Conservation (phyloP, 2,113 vertebrate genomes). For the Mus spicilegus region DNA sequence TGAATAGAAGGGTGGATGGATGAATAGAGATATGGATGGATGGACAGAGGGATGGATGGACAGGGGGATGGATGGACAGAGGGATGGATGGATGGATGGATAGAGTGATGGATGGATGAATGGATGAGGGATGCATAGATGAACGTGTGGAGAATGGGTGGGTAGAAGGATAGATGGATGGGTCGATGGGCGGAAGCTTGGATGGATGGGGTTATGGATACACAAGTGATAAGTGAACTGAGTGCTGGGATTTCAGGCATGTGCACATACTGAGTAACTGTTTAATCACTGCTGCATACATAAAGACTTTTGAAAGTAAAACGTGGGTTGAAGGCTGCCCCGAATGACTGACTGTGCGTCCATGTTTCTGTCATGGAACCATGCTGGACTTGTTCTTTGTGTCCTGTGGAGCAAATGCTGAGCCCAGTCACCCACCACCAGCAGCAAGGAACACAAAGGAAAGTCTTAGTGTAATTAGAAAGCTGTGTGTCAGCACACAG, state of each 20-base stretch:
- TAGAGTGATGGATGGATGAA: not conserved
- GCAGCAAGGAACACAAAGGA: not conserved
- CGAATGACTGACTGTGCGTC: not conserved
- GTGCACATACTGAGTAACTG: rapidly evolving
- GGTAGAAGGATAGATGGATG: not conserved
- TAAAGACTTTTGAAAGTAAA: not conserved
- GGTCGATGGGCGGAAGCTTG: rapidly evolving
- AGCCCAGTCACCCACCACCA: not conserved
- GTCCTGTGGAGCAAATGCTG: not conserved
- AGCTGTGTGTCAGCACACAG: not conserved
- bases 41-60: not conserved
- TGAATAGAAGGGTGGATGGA: rapidly evolving
- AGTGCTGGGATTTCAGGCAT: too few relatives aligned
- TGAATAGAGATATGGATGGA: not conserved
- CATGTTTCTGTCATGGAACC: not conserved
- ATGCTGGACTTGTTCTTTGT: not conserved
- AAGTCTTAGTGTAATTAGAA: not conserved
- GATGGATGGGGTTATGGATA: not conserved
- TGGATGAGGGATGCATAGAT: not conserved
- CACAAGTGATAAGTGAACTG: not conserved
- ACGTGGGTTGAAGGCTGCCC: too few relatives aligned
- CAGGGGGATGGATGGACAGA: rapidly evolving
- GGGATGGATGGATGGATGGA: rapidly evolving
- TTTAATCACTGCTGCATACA: not conserved
- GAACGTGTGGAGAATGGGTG: too few relatives aligned